A percentile compares a stretch with the other conserved stretches of the same genome.
These are phyloP conservation scores for Columba janthina DNA, from an alignment of 2,113 vertebrate species.

Conservation along the genomic window DNA sequence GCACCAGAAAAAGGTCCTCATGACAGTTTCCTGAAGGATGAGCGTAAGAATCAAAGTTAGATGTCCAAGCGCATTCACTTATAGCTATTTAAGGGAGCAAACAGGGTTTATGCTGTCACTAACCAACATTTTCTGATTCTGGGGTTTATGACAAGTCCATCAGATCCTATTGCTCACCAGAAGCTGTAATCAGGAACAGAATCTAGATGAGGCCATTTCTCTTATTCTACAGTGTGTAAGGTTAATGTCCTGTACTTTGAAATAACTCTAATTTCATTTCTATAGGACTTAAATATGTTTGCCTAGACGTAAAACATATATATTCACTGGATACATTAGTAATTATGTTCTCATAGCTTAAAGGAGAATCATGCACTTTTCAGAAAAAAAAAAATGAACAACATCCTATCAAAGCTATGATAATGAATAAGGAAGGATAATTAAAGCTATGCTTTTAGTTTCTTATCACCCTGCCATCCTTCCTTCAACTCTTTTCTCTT, in stretches of 20 bases:
- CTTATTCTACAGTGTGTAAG: neutral
- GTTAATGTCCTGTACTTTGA: neutral
- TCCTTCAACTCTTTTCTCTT: neutral
- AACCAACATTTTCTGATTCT: neutral
- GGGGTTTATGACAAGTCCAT: neutral
- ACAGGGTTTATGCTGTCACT: neutral
- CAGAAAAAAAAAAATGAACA: neutral
- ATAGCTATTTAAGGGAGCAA: neutral
- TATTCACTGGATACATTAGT: neutral
- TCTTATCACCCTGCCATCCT: conserved; percentile 7
- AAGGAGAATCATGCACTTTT: neutral
- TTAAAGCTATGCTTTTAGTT: neutral
- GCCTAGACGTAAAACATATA: neutral
- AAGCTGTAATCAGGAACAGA: neutral
- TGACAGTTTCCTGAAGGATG: neutral
- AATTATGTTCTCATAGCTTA: neutral
- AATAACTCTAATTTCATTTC: neutral
- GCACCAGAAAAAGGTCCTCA: neutral
- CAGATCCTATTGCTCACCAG: neutral
- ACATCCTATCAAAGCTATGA: neutral
- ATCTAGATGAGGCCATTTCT: neutral
- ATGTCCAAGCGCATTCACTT: neutral
- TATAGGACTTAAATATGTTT: neutral
- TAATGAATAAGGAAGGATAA: neutral
- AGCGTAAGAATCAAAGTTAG: neutral